A percentile compares a stretch with the other conserved stretches of the same genome.
Evolutionary conservation across 2,888 invertebrate species (phyloP).

Genomic region (Caenorhabditis sp.): DNA sequence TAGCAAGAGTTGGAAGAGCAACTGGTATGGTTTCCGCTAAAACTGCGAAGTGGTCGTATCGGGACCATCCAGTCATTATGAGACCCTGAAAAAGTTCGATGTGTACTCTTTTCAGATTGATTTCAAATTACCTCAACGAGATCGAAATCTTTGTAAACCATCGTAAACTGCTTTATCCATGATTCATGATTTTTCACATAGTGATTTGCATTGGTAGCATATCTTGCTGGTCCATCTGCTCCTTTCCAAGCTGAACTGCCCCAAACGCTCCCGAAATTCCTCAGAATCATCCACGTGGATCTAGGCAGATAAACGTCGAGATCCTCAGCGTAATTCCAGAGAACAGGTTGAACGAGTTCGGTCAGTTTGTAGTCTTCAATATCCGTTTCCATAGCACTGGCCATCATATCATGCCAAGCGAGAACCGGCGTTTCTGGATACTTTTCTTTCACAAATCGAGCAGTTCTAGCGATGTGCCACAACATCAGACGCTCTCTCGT

Average conservation of each 20-base stretch:
- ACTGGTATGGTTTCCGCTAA: slow-evolving; percentile 85
- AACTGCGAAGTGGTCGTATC: slow-evolving; percentile 85
- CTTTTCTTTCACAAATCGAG: slow-evolving; percentile 74
- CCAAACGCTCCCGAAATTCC: slow-evolving; percentile 88
- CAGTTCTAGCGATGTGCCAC: slow-evolving; percentile 80
- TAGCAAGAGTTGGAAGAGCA: slow-evolving; percentile 84
- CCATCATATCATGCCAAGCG: slow-evolving; percentile 83
- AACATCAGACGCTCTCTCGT: slow-evolving; percentile 74
- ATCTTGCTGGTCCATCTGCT: slow-evolving; percentile 84
- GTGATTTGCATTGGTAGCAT: slow-evolving; percentile 84
- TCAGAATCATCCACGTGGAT: slow-evolving; percentile 86
- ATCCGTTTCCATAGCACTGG: slow-evolving; percentile 73
- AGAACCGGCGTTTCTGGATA: slow-evolving; percentile 76
- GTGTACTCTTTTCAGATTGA: background rate
- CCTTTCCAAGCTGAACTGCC: slow-evolving; percentile 89
- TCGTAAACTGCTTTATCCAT: slow-evolving; percentile 84
- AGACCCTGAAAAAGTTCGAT: slow-evolving; percentile 80
- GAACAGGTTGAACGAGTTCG: slow-evolving; percentile 78
- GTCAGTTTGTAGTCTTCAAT: slow-evolving; percentile 74
- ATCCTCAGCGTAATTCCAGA: slow-evolving; percentile 83
- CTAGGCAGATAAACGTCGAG: slow-evolving; percentile 80
- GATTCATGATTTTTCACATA: slow-evolving; percentile 85
- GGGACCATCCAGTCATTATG: slow-evolving; percentile 85
- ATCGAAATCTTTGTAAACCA: slow-evolving; percentile 80
- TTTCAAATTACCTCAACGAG: slow-evolving; percentile 70